Base-by-base conservation (phyloP, 2,888 invertebrate species). In the Drosophila lacicola region DNA sequence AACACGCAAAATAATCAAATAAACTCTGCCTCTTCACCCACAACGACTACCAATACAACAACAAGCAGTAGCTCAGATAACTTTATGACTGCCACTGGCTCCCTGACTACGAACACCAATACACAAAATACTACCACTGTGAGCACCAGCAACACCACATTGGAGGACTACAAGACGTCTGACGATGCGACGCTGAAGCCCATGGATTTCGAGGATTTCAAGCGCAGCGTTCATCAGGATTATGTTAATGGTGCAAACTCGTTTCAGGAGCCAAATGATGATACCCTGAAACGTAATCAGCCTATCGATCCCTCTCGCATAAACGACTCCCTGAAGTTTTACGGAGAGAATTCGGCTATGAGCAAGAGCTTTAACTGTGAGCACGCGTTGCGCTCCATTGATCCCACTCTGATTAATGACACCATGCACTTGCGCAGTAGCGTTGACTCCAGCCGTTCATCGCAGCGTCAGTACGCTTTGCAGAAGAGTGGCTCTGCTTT, bases 291-390 rank as follows among this genome's bases (percentile, higher is more conserved):
- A 79, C 90, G 90, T 3, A 93, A 93, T 74, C 93, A 93, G 72
- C 93, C 93, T n/a, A 93, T 93, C 29, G 93, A 93, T 90, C 93
- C 93, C 4, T 93, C 93, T 17, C 90, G 93, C 41, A 93, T 93
- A 67, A 92, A 93, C 62, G 93, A 93, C 69, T 93, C 93, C 1
- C 79, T 93, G 2, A 93, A 93, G 67, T 79, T 93, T 3, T 93
- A 93, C 60, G 92, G 92, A 46, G 91, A 91, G 50, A 93, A 92
- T 58, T 91, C 92, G 36, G 90, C 85, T 11, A 92, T 92, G 92
- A 93, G 92, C 78, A 93, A 92, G 78, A 93, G 93, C 80, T 92
- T 91, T 60, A 92, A 91, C 74, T 93, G 93, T 67, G 92, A 92
- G 71, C 90, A 92, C 56, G 91, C 92, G 0, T 60, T 92, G 50